Evolutionary conservation across 1,140 invertebrate species (phyloP).

Genomic region (Cheumatopsyche charites): DNA sequence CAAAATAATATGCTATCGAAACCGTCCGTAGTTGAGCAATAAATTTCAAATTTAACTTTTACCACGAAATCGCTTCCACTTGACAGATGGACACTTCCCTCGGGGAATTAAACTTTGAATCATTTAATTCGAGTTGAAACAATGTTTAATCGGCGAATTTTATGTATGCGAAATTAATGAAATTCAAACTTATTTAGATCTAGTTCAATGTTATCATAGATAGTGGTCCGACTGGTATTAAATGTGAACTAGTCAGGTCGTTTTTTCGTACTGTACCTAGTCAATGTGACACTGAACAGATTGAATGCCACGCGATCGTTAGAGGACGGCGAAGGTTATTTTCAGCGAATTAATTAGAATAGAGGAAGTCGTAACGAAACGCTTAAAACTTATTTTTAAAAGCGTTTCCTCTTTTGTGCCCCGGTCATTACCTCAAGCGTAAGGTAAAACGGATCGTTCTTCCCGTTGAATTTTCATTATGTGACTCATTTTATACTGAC

Average conservation of each 20-base stretch:
- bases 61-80: not conserved
- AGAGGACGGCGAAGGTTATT: not conserved
- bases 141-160: too few species aligned
- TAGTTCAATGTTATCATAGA: too few species aligned
- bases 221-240: not conserved
- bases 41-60: not conserved
- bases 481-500: too few species aligned
- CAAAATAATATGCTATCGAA: constrained; percentile 10
- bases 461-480: too few species aligned
- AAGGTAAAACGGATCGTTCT: too few species aligned
- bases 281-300: constrained; percentile 11
- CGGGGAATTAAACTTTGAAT: not conserved
- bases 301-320: not conserved
- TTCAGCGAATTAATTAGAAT: constrained; percentile 16
- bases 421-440: too few species aligned
- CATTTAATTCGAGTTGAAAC: too few species aligned
- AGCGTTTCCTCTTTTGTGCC: constrained; percentile 6
- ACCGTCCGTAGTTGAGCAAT: not conserved
- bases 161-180: too few species aligned
- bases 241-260: not conserved
- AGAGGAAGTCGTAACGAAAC: constrained; percentile 17
- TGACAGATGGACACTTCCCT: not conserved
- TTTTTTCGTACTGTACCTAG: constrained; percentile 1
- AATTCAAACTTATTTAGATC: too few species aligned
- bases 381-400: constrained; percentile 9